phyloP scores from a whole-genome alignment of 2,113 vertebrate genomes.

The Melanerpes aurifrons region DNA sequence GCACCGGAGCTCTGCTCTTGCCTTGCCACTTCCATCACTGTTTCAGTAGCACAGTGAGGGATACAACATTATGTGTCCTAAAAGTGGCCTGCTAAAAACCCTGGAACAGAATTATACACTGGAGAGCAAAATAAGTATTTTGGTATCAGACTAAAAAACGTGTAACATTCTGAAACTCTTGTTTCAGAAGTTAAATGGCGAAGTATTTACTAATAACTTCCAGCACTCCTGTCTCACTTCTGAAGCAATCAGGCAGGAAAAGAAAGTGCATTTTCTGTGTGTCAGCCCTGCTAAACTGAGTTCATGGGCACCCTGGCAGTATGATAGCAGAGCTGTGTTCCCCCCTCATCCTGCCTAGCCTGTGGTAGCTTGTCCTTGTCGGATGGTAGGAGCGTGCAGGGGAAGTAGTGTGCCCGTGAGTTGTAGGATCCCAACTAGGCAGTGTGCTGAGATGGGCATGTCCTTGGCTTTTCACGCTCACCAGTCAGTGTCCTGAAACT shows the following conservation, averaged over 20 bases:
- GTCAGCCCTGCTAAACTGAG: background rate
- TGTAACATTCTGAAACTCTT: background rate
- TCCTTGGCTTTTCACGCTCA: fast-evolving
- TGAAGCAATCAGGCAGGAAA: background rate
- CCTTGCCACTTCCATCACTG: background rate
- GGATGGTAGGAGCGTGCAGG: background rate
- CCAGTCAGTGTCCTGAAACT: background rate
- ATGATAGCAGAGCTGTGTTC: background rate
- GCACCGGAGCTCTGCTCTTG: background rate
- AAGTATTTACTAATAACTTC: background rate
- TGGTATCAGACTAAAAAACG: background rate
- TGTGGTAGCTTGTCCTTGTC: background rate
- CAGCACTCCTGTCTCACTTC: background rate
- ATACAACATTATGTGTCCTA: background rate
- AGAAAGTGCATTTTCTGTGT: background rate
- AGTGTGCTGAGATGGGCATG: background rate
- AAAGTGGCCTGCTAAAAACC: background rate
- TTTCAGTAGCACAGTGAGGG: background rate
- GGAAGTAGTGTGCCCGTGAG: background rate
- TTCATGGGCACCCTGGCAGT: background rate
- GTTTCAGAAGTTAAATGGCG: background rate
- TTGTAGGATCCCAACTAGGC: background rate
- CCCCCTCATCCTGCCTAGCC: background rate
- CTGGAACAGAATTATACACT: background rate
- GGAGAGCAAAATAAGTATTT: background rate